Evolutionary conservation across 2,888 invertebrate genomes (phyloP), one percentile per base, ranked within the genome.

Genomic region (Eutolmus rufibarbis): DNA sequence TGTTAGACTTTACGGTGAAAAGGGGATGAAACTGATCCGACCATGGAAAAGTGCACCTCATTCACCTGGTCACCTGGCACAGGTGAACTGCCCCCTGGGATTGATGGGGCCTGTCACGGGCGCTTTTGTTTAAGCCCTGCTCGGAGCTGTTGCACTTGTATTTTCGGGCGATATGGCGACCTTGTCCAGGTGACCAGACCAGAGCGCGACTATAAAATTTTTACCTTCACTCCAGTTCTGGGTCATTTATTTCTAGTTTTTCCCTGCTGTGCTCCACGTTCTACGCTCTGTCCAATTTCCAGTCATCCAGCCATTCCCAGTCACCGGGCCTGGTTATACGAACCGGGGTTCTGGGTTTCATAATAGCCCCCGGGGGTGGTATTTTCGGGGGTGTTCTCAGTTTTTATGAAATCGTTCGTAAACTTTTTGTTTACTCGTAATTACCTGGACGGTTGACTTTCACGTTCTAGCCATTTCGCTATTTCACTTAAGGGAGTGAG

Each of bases 321-420:
- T 66, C 66, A 23, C 66, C 28, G 8, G 66, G 9, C 1, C 51
- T 51, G 51, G n/a, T 51, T 51, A 46, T 46, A 66, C 66, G 23
- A 66, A 66, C 23, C 28, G 23, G 23, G 8, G 23, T 66, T 66
- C 28, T 66, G 66, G 28, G 12, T 28, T 79, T 34, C 79, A 28
- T 79, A 51, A 79, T 79, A 51, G 51, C 79, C 51, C 51, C 79
- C 79, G 19, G 78, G 78, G 79, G 79, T 46, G 31, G 51, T n/a
- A 16, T 79, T 79, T 79, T 78, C 19, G 19, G 51, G 37, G 78
- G 40, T 79, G 23, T 46, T 40, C 51, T 79, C 46, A 46, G 46
- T 79, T 79, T 46, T 79, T 79, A 28, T 51, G 79, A 79, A 79
- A 79, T 79, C 79, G 51, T 51, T 31, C 28, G 79, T 79, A 51